Evolutionary conservation across 2,888 invertebrate genomes (phyloP).

Genomic region (Alloplasta piceator): DNA sequence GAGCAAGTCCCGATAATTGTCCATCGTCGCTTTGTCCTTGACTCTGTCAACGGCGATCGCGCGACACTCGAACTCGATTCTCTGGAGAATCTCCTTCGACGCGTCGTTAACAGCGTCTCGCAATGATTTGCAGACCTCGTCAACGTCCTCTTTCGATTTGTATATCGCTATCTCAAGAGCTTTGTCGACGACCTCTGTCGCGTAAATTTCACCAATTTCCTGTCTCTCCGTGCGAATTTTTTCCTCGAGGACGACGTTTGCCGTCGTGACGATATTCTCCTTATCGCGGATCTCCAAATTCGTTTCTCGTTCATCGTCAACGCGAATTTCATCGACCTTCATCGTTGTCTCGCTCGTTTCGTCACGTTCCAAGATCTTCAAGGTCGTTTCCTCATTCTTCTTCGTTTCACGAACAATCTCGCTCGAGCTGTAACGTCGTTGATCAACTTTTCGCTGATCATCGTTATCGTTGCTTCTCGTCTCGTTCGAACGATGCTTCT

Average conservation of each 20-base stretch:
- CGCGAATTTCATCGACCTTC: not conserved
- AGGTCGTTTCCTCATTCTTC: constrained; percentile 23
- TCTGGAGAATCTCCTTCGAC: constrained; percentile 78
- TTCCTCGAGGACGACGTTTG: constrained; percentile 64
- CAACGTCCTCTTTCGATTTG: constrained; percentile 81
- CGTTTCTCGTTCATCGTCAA: too few species aligned
- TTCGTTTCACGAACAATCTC: constrained; percentile 28
- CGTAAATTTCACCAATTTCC: constrained; percentile 77
- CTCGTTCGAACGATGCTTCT: constrained; percentile 70
- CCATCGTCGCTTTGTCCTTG: constrained; percentile 70
- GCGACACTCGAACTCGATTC: constrained; percentile 77
- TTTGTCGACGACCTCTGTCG: constrained; percentile 81
- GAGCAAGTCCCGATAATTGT: constrained; percentile 75
- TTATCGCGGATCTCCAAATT: constrained; percentile 1
- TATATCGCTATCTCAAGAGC: constrained; percentile 81
- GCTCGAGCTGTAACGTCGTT: constrained; percentile 46
- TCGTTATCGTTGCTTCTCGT: constrained; percentile 45
- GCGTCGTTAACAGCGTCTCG: constrained; percentile 78
- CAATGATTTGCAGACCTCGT: constrained; percentile 80
- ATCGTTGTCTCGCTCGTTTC: not conserved
- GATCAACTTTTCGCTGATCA: constrained; percentile 33
- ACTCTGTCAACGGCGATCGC: constrained; percentile 76
- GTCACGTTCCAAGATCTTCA: not conserved
- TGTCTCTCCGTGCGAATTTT: constrained; percentile 72
- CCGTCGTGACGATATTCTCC: not conserved